Evolutionary conservation across 2,888 invertebrate genomes (phyloP), one percentile per base, ranked within the genome.

Genomic region (Ceriagrion tenellum): DNA sequence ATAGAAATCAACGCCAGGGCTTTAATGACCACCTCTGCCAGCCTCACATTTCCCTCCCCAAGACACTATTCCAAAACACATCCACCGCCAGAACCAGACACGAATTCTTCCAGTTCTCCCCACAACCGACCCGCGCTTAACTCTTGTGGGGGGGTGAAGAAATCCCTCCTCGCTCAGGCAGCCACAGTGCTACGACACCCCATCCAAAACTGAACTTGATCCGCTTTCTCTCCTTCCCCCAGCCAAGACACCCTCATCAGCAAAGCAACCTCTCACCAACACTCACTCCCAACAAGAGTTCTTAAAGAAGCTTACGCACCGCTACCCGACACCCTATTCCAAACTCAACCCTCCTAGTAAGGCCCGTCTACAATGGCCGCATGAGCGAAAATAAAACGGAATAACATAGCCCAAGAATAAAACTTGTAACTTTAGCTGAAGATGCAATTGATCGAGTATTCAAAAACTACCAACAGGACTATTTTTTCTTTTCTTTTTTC

Each of bases 1-100:
- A 93, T 93, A 93, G 93, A 93, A 93, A 93, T 93, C 93, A 93
- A 93, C 74, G 93, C 93, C 93, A 55, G 47, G n/a, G 23, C 69
- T 74, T 93, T 93, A 93, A 93, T 93, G 93, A 93, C 93, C 93
- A 74, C 93, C 47, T 47, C 93, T n/a, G 6, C 69, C 47, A 69
- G 8, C 69, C 69, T 26, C 8, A 20, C 59, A 8, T n/a, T 23
- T n/a, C 69, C 69, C 26, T 69, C n/a, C 69, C 81, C 59, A 20
- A 16, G 13, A 59, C 59, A 35, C 30, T 35, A 81, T 81, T 8
- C 81, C 81, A 4, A 18, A 81, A 81, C 81, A 81, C 81, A 26
- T 35, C 81, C 81, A 35, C 81, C 81, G 81, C 35, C 81, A 81
- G 81, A 30, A 81, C 30, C 81, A 81, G 81, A 81, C 81, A 16